Percentiles rank a stretch among this genome's conserved stretches.
Conservation (phyloP, 1,140 invertebrate genomes). For the Zaprionus nigranus region DNA sequence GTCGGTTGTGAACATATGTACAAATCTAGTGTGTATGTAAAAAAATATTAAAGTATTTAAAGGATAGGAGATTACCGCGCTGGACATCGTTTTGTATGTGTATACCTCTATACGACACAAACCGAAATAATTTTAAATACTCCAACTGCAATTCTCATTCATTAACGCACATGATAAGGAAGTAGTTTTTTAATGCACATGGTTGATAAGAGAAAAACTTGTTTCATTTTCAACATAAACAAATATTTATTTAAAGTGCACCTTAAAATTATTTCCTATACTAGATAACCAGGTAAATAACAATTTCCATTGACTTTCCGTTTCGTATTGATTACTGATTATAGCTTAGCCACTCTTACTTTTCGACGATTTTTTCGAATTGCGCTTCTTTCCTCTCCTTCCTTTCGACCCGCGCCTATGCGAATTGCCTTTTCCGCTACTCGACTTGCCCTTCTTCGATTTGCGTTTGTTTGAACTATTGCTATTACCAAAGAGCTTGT, state of each 20-base stretch:
- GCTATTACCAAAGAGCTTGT: neutral
- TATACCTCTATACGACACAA: no score
- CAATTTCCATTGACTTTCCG: neutral
- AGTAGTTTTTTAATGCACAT: no score
- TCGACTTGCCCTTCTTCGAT: neutral
- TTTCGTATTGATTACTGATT: neutral
- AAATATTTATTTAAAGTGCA: slow-evolving; percentile 2
- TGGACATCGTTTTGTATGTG: no score
- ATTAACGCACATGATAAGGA: no score
- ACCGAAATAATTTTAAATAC: no score
- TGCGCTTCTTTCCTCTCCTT: neutral
- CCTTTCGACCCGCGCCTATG: neutral
- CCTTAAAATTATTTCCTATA: neutral
- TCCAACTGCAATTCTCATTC: no score
- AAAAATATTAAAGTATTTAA: no score
- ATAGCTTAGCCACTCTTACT: neutral
- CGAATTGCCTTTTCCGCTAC: neutral
- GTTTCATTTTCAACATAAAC: neutral
- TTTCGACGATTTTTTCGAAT: neutral
- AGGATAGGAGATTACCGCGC: no score
- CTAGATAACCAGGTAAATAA: neutral
- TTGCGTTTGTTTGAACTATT: neutral
- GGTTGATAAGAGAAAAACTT: no score
- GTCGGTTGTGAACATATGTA: no score
- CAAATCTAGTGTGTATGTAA: no score